phyloP scores from a whole-genome alignment of 2,113 vertebrate species.

The Coptodon bakossiorum region DNA sequence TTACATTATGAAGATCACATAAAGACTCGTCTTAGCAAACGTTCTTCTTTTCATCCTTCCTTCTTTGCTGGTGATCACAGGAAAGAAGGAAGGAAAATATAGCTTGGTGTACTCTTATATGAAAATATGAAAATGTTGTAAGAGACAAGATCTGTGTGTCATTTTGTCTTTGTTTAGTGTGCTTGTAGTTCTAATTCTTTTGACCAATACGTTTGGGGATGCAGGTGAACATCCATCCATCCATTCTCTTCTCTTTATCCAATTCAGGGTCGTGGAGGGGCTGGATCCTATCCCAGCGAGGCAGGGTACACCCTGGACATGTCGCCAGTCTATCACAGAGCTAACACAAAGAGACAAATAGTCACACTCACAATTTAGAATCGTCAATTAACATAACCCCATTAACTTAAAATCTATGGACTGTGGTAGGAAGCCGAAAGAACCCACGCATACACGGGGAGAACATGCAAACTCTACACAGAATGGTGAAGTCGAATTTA shows the following conservation, averaged over 20 bases:
- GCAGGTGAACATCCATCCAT: background rate
- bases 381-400: background rate
- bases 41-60: background rate
- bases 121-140: background rate
- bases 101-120: background rate
- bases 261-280: background rate
- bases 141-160: background rate
- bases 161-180: background rate
- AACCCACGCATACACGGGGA: background rate
- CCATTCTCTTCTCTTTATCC: background rate
- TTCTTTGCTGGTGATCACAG: background rate
- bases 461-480: background rate
- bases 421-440: background rate
- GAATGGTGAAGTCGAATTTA: background rate
- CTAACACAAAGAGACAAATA: background rate
- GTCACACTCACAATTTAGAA: background rate
- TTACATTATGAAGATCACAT: background rate
- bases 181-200: background rate
- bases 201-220: background rate
- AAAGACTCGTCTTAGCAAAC: background rate
- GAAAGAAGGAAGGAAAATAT: background rate
- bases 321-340: background rate
- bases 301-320: background rate
- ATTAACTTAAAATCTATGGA: background rate
- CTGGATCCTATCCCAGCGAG: background rate